These are phyloP conservation scores for Sciurus carolinensis DNA, from an alignment of 2,797 vertebrate species.

Conservation along the genomic window DNA sequence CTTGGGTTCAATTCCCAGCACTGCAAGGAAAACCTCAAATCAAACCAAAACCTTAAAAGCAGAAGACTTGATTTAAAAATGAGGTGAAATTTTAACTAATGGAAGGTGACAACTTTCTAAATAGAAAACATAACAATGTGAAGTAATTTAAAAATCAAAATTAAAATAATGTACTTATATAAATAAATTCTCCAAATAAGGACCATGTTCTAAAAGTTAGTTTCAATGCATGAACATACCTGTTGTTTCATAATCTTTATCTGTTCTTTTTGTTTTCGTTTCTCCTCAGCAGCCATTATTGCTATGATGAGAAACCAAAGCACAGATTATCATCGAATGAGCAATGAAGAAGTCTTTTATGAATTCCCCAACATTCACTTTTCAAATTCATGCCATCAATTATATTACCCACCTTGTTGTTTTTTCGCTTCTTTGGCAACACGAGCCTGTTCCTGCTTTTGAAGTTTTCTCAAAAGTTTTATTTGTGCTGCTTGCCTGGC, in stretches of 20 bases:
- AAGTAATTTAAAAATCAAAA: conserved; percentile 49
- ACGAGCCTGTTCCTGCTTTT: conserved; percentile 96
- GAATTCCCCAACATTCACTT: conserved; percentile 21
- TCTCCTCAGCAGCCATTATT: conserved; percentile 96
- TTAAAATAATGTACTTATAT: neutral
- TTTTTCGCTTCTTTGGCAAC: conserved; percentile 97
- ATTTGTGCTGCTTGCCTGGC: conserved; percentile 97
- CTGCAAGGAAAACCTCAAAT: neutral
- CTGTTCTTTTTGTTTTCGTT: conserved; percentile 96
- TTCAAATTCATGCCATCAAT: neutral
- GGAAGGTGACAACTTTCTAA: conserved; percentile 48
- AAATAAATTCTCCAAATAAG: neutral
- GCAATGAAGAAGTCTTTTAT: conserved; percentile 27
- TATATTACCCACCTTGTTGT: conserved; percentile 91
- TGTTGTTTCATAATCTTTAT: conserved; percentile 98
- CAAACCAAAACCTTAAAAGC: neutral
- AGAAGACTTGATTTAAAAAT: conserved; percentile 41
- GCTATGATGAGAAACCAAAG: conserved; percentile 89
- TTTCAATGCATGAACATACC: conserved; percentile 88
- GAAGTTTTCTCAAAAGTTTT: conserved; percentile 96
- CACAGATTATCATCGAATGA: conserved; percentile 46
- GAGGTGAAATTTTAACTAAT: conserved; percentile 36
- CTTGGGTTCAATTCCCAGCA: neutral
- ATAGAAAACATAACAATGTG: neutral
- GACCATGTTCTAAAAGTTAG: neutral